Conservation (phyloP, 2,797 vertebrate genomes). For the Neosalanx taihuensis region DNA sequence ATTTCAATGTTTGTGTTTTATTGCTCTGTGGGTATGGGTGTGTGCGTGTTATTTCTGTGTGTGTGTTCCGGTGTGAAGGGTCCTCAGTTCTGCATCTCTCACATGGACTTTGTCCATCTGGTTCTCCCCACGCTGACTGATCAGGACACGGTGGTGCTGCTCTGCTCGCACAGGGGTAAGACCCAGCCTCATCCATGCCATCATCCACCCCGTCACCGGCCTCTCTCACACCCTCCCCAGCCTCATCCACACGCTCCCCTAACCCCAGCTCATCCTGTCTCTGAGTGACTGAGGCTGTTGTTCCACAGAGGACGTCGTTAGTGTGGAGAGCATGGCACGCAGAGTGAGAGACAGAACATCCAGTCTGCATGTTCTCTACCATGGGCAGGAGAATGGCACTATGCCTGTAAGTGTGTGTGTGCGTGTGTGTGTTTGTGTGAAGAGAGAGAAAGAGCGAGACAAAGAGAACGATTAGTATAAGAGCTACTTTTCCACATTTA, state of each 20-base stretch:
- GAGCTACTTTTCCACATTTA: too few species aligned
- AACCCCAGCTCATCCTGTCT: background rate
- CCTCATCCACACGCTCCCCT: background rate
- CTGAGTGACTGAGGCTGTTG: background rate
- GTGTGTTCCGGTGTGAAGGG: slow-evolving; percentile 56
- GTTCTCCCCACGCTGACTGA: slow-evolving; percentile 67
- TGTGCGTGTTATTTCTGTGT: background rate
- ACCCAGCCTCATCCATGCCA: background rate
- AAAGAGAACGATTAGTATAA: background rate
- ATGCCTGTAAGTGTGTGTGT: slow-evolving; percentile 38
- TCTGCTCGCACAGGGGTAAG: slow-evolving; percentile 65
- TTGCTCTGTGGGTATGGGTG: background rate
- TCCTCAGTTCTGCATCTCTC: slow-evolving; percentile 66
- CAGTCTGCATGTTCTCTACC: slow-evolving; percentile 70
- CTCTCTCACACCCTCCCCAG: background rate
- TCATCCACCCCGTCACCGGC: background rate
- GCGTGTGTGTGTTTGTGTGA: slow-evolving; percentile 9
- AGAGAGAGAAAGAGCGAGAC: background rate
- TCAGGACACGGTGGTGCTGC: slow-evolving; percentile 71
- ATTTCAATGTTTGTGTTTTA: background rate
- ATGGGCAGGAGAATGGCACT: slow-evolving; percentile 57
- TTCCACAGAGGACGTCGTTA: slow-evolving; percentile 62
- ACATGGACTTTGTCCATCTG: slow-evolving; percentile 69
- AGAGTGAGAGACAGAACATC: slow-evolving; percentile 67
- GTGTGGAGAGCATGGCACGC: slow-evolving; percentile 62